A percentile compares a stretch with the other conserved stretches of the same genome.
phyloP scores from a whole-genome alignment of 2,888 invertebrate species.

The Molorchus minor region DNA sequence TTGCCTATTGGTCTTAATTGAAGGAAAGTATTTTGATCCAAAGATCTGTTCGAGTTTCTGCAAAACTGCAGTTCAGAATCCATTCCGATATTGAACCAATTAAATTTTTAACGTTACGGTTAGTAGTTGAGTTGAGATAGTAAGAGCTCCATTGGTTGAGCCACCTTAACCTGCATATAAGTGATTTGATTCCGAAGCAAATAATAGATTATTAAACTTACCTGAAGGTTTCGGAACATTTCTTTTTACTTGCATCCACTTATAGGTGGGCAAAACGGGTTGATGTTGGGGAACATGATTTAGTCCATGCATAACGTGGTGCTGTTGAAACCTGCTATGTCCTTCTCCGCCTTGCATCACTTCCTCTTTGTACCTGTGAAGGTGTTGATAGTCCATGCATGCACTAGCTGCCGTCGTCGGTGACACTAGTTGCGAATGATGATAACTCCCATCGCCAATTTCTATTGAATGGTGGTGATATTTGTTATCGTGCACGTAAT shows the following conservation, averaged over 20 bases:
- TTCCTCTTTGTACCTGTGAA: constrained; percentile 73
- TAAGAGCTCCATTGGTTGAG: too few relatives aligned
- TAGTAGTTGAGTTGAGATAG: too few relatives aligned
- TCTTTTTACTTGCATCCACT: constrained; percentile 99
- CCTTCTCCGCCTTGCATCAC: constrained; percentile 44
- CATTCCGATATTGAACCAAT: too few relatives aligned
- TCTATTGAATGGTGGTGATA: constrained; percentile 58
- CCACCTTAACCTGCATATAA: too few relatives aligned
- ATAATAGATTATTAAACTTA: constrained; percentile 62
- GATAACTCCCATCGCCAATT: constrained; percentile 54
- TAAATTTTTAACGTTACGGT: too few relatives aligned
- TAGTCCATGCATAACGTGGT: constrained; percentile 52
- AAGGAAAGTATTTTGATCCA: too few relatives aligned
- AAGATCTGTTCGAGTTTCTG: too few relatives aligned
- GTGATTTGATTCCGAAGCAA: not conserved
- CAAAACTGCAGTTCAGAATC: too few relatives aligned
- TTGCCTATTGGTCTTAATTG: too few relatives aligned
- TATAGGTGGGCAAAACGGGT: constrained; percentile 86
- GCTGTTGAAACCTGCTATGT: constrained; percentile 57
- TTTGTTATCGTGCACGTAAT: constrained; percentile 66
- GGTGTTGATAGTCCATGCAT: constrained; percentile 69
- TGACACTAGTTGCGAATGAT: constrained; percentile 58
- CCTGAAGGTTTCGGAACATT: constrained; percentile 94
- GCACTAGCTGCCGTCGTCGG: constrained; percentile 59
- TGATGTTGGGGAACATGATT: constrained; percentile 64